phyloP scores from a whole-genome alignment of 2,113 vertebrate species.

The Syngnathoides biaculeatus region DNA sequence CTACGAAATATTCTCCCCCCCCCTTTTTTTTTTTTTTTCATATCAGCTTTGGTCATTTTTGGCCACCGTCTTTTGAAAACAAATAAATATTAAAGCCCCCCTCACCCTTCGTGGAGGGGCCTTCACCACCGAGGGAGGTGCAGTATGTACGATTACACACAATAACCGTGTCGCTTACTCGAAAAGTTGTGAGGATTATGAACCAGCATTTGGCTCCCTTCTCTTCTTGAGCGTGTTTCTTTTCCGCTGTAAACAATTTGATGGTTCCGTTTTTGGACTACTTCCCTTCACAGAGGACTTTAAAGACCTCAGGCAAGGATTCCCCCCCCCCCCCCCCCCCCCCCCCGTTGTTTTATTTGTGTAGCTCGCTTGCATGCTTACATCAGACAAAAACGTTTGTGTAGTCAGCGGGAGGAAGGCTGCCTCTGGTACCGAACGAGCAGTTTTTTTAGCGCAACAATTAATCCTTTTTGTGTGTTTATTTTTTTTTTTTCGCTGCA shows the following conservation, averaged over 20 bases:
- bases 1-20: too few relatives aligned
- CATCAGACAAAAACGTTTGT: constrained; percentile 26
- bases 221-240: not conserved
- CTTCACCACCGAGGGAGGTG: too few relatives aligned
- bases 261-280: not conserved
- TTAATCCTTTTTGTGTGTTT: constrained; percentile 32
- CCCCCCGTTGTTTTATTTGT: constrained; percentile 15
- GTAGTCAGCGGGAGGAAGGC: constrained; percentile 11
- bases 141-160: too few relatives aligned
- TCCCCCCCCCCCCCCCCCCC: not conserved
- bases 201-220: not conserved
- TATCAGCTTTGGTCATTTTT: too few relatives aligned
- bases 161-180: not conserved
- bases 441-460: constrained; percentile 32
- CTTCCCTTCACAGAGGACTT: not conserved
- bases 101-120: too few relatives aligned
- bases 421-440: constrained; percentile 28
- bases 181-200: not conserved
- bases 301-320: constrained; percentile 13
- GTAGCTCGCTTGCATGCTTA: constrained; percentile 10
- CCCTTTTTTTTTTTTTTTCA: too few relatives aligned
- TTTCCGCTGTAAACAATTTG: not conserved
- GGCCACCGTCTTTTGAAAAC: too few relatives aligned
- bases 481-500: not conserved
- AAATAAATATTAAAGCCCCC: too few relatives aligned